phyloP scores from a whole-genome alignment of 2,113 vertebrate genomes.

The Cyprinodon brontotheroides region DNA sequence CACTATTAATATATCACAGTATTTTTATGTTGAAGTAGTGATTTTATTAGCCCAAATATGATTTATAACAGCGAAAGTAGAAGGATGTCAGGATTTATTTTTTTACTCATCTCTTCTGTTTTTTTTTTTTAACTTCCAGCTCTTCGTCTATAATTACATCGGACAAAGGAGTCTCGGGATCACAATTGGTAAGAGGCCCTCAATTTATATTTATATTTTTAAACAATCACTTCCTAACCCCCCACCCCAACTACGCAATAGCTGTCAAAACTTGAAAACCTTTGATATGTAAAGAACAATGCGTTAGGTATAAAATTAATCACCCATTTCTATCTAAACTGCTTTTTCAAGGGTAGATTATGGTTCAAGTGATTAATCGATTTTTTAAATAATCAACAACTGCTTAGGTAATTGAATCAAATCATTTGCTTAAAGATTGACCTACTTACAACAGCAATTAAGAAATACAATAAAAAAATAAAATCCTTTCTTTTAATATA shows the following conservation, averaged over 20 bases:
- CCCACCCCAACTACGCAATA: neutral
- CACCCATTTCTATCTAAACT: neutral
- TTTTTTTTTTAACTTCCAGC: slow-evolving; percentile 70
- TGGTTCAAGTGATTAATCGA: too few species aligned
- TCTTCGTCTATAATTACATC: slow-evolving; percentile 91
- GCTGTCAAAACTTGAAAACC: neutral
- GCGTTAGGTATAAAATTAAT: neutral
- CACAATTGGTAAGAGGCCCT: slow-evolving; percentile 82
- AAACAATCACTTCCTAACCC: neutral
- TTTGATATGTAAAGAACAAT: neutral
- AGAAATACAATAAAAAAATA: too few species aligned
- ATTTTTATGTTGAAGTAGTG: too few species aligned
- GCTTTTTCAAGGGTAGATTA: too few species aligned
- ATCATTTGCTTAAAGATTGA: too few species aligned
- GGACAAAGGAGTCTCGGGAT: slow-evolving; percentile 85
- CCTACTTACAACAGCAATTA: too few species aligned
- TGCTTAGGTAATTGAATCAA: too few species aligned
- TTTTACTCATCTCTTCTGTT: neutral
- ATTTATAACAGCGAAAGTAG: neutral
- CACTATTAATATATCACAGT: neutral
- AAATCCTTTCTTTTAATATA: too few species aligned
- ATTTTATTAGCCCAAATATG: neutral
- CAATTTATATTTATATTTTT: neutral
- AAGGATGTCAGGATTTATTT: neutral
- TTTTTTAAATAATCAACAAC: too few species aligned